A percentile compares a stretch with the other conserved stretches of the same genome.
These are phyloP conservation scores for Cosmia pyralina DNA, from an alignment of 2,888 invertebrate genomes.

Conservation along the genomic window DNA sequence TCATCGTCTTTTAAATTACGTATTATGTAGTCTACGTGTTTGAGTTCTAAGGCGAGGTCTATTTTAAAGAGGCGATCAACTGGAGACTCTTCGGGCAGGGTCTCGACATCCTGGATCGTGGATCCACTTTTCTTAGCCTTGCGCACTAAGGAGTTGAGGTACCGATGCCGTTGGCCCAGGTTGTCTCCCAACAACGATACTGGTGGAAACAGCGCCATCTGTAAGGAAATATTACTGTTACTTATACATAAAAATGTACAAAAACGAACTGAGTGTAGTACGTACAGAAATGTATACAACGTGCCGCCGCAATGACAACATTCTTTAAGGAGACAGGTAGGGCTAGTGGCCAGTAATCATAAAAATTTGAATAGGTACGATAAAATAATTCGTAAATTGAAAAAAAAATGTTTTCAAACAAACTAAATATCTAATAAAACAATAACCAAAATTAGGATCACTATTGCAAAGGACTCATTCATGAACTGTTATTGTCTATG, in stretches of 20 bases:
- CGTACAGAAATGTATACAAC: not conserved
- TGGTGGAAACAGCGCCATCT: conserved; percentile 70
- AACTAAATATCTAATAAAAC: too few relatives aligned
- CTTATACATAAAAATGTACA: not conserved
- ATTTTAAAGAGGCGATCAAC: conserved; percentile 80
- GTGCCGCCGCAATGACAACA: too few relatives aligned
- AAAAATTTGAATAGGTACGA: too few relatives aligned
- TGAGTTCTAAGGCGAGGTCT: conserved; percentile 76
- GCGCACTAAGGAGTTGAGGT: conserved; percentile 72
- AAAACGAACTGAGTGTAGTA: not conserved
- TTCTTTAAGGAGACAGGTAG: too few relatives aligned
- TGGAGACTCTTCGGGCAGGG: conserved; percentile 67
- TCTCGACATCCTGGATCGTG: conserved; percentile 53
- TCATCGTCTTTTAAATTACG: conserved; percentile 76
- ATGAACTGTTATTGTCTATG: too few relatives aligned
- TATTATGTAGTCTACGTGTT: conserved; percentile 75
- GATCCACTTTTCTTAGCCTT: conserved; percentile 45
- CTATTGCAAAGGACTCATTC: too few relatives aligned
- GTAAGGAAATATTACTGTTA: conserved; percentile 64
- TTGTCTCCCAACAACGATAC: conserved; percentile 72
- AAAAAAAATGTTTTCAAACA: too few relatives aligned
- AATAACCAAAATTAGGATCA: too few relatives aligned
- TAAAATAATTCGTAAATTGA: too few relatives aligned
- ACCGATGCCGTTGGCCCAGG: conserved; percentile 74
- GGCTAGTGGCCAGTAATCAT: too few relatives aligned